Evolutionary conservation across 2,888 invertebrate genomes (phyloP).

Genomic region (Calameuta filiformis): DNA sequence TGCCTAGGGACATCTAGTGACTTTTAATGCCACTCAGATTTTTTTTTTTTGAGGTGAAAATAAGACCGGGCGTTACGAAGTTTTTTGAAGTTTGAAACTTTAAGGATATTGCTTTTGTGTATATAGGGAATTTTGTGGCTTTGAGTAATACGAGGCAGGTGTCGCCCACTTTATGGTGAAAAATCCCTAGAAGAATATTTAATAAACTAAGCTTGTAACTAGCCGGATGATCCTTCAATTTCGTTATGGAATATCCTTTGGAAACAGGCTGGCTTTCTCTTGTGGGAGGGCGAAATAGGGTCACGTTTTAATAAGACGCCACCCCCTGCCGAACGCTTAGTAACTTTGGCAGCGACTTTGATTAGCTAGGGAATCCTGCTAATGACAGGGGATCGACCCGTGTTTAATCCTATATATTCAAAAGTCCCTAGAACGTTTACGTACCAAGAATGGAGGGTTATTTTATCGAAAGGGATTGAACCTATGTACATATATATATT

Average conservation of each 20-base stretch:
- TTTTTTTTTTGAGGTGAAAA: not conserved
- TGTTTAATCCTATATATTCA: constrained; percentile 60
- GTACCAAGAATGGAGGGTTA: not conserved
- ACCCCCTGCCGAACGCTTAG: constrained; percentile 39
- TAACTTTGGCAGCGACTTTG: constrained; percentile 54
- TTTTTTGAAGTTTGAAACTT: not conserved
- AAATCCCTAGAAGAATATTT: not conserved
- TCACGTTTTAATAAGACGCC: constrained; percentile 37
- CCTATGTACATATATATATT: not conserved
- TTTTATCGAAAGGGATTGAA: not conserved
- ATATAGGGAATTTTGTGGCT: not conserved
- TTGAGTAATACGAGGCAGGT: not conserved
- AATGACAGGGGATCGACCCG: constrained; percentile 58
- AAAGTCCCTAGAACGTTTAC: constrained; percentile 50
- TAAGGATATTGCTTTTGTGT: not conserved
- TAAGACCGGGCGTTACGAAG: not conserved
- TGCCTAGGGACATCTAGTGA: not conserved
- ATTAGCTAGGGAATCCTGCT: constrained; percentile 57
- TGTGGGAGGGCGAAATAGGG: not conserved
- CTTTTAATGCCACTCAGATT: not conserved
- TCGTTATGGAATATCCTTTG: constrained; percentile 7
- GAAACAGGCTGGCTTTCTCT: not conserved
- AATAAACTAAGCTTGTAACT: not conserved
- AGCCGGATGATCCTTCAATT: constrained; percentile 34
- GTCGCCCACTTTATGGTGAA: not conserved